phyloP scores from a whole-genome alignment of 1,140 invertebrate genomes.

The Atta texana region DNA sequence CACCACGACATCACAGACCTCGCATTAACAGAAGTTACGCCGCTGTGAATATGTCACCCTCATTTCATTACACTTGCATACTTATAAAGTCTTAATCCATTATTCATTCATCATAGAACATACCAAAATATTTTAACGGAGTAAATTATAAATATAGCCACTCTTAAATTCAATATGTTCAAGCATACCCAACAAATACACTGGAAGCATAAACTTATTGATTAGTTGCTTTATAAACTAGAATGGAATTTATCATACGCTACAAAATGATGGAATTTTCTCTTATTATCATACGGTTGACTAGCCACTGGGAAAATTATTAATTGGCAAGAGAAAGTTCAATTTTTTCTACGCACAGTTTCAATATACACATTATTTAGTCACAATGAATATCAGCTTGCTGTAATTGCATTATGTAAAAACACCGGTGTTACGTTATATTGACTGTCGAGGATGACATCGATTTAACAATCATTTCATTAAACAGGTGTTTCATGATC shows the following conservation, averaged over 20 bases:
- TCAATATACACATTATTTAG: slow-evolving; percentile 68
- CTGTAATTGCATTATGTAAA: slow-evolving; percentile 73
- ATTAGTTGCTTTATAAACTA: slow-evolving; percentile 71
- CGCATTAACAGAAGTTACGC: slow-evolving; percentile 72
- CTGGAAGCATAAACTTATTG: slow-evolving; percentile 76
- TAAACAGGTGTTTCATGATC: slow-evolving; percentile 94
- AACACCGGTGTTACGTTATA: slow-evolving; percentile 75
- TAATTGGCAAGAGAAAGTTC: slow-evolving; percentile 75
- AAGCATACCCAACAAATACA: slow-evolving; percentile 63
- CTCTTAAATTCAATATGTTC: slow-evolving; percentile 60
- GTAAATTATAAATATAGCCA: slow-evolving; percentile 66
- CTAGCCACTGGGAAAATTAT: slow-evolving; percentile 70
- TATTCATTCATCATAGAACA: slow-evolving; percentile 41
- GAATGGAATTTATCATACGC: slow-evolving; percentile 67
- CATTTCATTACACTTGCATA: slow-evolving; percentile 58
- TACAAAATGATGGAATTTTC: slow-evolving; percentile 70
- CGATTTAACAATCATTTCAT: slow-evolving; percentile 80
- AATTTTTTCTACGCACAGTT: slow-evolving; percentile 77
- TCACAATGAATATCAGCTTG: slow-evolving; percentile 64
- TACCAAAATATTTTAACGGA: slow-evolving; percentile 50
- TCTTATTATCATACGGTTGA: slow-evolving; percentile 66
- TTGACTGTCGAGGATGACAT: slow-evolving; percentile 82
- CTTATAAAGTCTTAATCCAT: slow-evolving; percentile 64
- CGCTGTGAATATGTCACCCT: slow-evolving; percentile 66
- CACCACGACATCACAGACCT: slow-evolving; percentile 68